These are phyloP conservation scores for Agrotis exclamationis DNA, from an alignment of 2,888 invertebrate species.

Conservation along the genomic window DNA sequence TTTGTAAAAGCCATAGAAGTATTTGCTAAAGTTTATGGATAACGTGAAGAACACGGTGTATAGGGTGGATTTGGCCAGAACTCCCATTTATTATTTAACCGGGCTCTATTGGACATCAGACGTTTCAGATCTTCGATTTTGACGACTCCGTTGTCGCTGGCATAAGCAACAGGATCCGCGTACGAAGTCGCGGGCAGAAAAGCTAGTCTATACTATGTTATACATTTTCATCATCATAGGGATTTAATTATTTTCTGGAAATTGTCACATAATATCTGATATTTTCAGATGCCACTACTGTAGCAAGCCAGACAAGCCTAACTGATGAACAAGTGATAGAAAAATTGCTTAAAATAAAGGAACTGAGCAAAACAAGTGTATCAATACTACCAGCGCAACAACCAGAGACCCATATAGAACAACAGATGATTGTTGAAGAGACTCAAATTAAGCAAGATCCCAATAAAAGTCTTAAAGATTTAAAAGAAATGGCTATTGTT, in stretches of 20 bases:
- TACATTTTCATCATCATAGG: neutral
- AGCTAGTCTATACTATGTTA: no score
- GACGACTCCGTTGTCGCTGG: no score
- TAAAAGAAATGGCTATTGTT: slow-evolving; percentile 84
- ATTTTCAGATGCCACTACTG: slow-evolving; percentile 51
- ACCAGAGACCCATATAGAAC: slow-evolving; percentile 37
- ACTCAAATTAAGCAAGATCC: slow-evolving; percentile 65
- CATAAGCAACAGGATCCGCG: no score
- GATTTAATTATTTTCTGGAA: neutral
- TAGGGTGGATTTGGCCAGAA: no score
- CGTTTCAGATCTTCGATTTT: no score
- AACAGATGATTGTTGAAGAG: slow-evolving; percentile 30
- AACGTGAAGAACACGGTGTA: no score
- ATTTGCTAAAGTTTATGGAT: no score
- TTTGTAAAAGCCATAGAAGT: no score
- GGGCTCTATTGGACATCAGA: no score
- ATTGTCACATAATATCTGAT: neutral
- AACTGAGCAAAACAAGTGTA: slow-evolving; percentile 63
- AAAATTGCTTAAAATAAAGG: slow-evolving; percentile 72
- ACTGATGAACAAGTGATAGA: slow-evolving; percentile 71
- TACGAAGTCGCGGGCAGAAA: no score
- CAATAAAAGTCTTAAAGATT: slow-evolving; percentile 81
- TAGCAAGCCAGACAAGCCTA: slow-evolving; percentile 47
- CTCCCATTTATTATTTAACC: no score
- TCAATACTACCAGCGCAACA: slow-evolving; percentile 39